Conservation (phyloP, 2,113 vertebrate genomes). For the Panthera uncia region DNA sequence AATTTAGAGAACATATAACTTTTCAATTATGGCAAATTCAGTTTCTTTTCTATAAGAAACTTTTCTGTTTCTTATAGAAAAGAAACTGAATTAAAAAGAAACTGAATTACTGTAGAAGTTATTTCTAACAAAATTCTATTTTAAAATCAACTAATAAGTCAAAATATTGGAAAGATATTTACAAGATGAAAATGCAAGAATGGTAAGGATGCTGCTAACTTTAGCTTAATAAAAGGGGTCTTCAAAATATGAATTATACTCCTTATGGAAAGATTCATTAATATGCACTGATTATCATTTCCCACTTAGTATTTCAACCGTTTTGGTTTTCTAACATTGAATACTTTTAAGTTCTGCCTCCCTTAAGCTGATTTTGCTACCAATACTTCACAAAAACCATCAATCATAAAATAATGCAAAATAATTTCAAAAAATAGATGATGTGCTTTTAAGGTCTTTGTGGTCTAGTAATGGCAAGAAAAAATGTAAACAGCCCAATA, state of each 20-base stretch:
- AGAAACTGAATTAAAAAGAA: too few relatives aligned
- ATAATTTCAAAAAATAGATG: background rate
- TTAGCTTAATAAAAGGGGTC: background rate
- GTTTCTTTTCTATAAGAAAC: constrained; percentile 1
- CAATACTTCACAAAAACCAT: background rate
- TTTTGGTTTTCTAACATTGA: background rate
- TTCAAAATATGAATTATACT: background rate
- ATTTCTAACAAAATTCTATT: background rate
- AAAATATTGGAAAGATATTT: background rate
- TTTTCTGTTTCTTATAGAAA: too few relatives aligned
- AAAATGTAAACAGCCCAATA: background rate
- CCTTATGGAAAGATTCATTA: background rate
- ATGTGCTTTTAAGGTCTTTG: background rate
- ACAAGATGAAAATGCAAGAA: background rate
- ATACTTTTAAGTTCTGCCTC: background rate
- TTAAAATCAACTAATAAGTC: background rate
- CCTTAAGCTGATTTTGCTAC: background rate
- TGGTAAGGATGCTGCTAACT: background rate
- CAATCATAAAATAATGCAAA: constrained; percentile 41
- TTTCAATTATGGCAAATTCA: background rate
- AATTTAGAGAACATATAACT: background rate
- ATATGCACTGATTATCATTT: background rate
- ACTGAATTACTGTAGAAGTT: background rate
- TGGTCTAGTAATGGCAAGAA: background rate
- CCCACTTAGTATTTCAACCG: background rate